Percentiles rank a stretch among this genome's conserved stretches.
Evolutionary conservation across 2,888 invertebrate genomes (phyloP).

Genomic region (Bugula neritina): DNA sequence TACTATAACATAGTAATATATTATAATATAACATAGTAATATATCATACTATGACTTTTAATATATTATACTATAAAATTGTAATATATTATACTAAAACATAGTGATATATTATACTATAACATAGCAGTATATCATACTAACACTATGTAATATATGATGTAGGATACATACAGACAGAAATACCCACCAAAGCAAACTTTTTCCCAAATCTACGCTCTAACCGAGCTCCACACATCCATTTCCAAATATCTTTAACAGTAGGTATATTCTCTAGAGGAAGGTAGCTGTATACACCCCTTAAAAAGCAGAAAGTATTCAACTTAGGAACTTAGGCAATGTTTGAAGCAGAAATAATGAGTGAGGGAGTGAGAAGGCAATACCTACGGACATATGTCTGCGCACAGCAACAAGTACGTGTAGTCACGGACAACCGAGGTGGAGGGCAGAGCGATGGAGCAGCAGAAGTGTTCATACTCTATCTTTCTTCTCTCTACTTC

Average conservation of each 20-base stretch:
- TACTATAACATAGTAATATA: too few species aligned
- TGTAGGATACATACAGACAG: too few species aligned
- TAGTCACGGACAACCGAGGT: conserved; percentile 38
- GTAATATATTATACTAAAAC: too few species aligned
- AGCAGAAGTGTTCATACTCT: conserved; percentile 36
- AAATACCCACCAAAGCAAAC: conserved; percentile 13
- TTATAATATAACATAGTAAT: too few species aligned
- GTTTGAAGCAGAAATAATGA: too few species aligned
- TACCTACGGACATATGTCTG: conserved; percentile 31
- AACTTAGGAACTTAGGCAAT: too few species aligned
- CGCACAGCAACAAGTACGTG: conserved; percentile 13
- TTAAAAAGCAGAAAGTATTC: neutral
- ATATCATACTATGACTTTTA: too few species aligned
- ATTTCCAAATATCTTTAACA: conserved; percentile 76
- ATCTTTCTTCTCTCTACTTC: conserved; percentile 34
- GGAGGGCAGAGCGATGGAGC: conserved; percentile 40
- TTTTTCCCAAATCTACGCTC: conserved; percentile 55
- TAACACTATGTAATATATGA: too few species aligned
- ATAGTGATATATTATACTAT: too few species aligned
- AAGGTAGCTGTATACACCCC: conserved; percentile 11
- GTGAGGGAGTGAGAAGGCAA: too few species aligned
- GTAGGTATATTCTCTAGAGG: conserved; percentile 45
- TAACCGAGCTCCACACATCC: conserved; percentile 62
- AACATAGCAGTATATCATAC: too few species aligned
- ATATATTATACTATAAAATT: too few species aligned